A percentile compares a stretch with the other conserved stretches of the same genome.
Conservation (phyloP, 2,797 vertebrate genomes). For the Petrocephalus sullivani region DNA sequence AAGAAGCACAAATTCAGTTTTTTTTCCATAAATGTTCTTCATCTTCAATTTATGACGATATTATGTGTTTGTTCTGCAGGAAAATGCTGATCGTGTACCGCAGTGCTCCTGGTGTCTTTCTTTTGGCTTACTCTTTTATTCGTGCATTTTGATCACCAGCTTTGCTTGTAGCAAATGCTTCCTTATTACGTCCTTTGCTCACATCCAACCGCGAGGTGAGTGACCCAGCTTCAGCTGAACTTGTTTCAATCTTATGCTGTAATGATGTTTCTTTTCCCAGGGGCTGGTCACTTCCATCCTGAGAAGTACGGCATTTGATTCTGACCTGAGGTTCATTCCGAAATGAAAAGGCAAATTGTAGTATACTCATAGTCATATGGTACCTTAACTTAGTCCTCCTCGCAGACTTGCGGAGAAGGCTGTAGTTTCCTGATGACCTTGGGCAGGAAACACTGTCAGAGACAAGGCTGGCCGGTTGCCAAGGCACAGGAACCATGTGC, state of each 20-base stretch:
- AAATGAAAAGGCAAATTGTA: background rate
- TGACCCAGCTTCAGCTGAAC: background rate
- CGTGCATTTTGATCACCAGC: background rate
- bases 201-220: background rate
- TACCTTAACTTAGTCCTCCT: background rate
- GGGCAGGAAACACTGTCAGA: background rate
- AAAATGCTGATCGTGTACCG: too few relatives aligned
- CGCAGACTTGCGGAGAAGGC: background rate
- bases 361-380: background rate
- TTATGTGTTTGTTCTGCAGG: background rate
- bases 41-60: background rate
- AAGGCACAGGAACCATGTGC: too few relatives aligned
- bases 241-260: background rate
- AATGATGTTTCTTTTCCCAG: constrained; percentile 8
- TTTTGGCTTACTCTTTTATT: background rate
- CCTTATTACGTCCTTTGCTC: background rate
- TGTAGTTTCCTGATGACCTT: background rate
- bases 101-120: background rate
- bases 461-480: background rate
- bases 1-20: background rate
- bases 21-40: constrained; percentile 5
- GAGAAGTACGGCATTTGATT: background rate
- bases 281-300: background rate
- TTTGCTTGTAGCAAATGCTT: background rate
- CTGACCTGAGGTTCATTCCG: background rate